phyloP scores from a whole-genome alignment of 1,140 invertebrate species.

The Rhyzopertha dominica region DNA sequence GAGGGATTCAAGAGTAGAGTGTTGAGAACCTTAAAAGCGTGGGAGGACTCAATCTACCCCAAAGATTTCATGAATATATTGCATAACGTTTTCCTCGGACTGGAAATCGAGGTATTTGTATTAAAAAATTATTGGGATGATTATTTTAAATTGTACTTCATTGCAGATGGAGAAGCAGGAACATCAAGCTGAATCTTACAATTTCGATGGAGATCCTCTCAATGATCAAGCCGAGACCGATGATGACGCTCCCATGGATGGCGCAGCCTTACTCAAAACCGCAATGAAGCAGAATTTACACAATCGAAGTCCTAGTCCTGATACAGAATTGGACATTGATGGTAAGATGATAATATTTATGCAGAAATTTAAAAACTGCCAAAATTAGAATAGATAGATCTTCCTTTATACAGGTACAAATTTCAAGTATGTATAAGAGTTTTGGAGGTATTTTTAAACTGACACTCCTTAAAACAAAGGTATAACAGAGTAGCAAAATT shows the following conservation, averaged over 20 bases:
- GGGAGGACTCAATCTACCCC: slow-evolving; percentile 99
- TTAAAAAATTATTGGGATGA: slow-evolving; percentile 3
- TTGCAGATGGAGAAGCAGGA: slow-evolving; percentile 22
- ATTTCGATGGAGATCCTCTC: slow-evolving; percentile 64
- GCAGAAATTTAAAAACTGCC: too few relatives aligned
- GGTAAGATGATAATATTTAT: slow-evolving; percentile 21
- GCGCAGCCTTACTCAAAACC: slow-evolving; percentile 69
- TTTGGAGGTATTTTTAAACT: too few relatives aligned
- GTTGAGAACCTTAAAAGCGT: slow-evolving; percentile 90
- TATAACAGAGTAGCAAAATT: too few relatives aligned
- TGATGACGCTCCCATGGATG: slow-evolving; percentile 74
- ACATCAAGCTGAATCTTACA: slow-evolving; percentile 49
- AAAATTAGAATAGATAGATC: too few relatives aligned
- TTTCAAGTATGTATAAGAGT: too few relatives aligned
- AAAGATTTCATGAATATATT: slow-evolving; percentile 87
- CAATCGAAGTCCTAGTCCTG: slow-evolving; percentile 34
- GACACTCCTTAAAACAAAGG: too few relatives aligned
- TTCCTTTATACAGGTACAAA: too few relatives aligned
- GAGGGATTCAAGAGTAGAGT: slow-evolving; percentile 96
- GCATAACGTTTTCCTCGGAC: slow-evolving; percentile 76
- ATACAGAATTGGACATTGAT: slow-evolving; percentile 36
- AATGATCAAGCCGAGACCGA: slow-evolving; percentile 50
- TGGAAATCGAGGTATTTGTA: slow-evolving; percentile 25
- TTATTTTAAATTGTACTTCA: slow-evolving; percentile 12
- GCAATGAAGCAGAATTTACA: slow-evolving; percentile 52